These are phyloP conservation scores for Notothenia rossii DNA, from an alignment of 2,113 vertebrate species.

Conservation along the genomic window DNA sequence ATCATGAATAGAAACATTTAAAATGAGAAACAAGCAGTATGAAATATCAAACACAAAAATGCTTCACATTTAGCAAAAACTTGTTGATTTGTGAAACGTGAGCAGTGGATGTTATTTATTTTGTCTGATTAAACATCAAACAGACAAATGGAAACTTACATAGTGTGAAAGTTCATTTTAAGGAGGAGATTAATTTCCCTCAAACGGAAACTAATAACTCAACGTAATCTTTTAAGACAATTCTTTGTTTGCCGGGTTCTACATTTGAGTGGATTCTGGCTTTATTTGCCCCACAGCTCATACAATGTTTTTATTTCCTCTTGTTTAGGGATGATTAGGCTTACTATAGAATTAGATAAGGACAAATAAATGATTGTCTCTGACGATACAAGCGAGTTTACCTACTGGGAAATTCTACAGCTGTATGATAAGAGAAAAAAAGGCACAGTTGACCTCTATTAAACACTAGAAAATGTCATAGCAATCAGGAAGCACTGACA, in stretches of 20 bases:
- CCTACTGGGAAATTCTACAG: slow-evolving; percentile 10
- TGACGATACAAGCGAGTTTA: not conserved
- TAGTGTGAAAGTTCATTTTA: not conserved
- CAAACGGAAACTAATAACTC: not conserved
- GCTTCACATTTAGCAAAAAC: not conserved
- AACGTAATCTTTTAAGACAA: not conserved
- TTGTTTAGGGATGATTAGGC: not conserved
- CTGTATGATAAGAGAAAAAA: slow-evolving; percentile 19
- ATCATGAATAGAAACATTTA: not conserved
- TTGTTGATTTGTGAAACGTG: not conserved
- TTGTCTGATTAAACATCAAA: not conserved
- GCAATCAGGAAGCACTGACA: slow-evolving; percentile 5
- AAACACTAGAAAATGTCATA: slow-evolving; percentile 22
- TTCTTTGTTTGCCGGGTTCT: not conserved
- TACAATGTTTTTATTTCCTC: not conserved
- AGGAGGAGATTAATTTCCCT: not conserved
- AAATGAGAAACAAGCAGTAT: no score
- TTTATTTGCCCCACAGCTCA: not conserved
- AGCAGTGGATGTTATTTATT: not conserved
- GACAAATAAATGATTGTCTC: not conserved
- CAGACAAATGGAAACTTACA: not conserved
- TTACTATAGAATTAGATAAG: not conserved
- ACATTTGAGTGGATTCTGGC: not conserved
- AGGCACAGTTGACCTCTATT: slow-evolving; percentile 45
- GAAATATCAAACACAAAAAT: not conserved